Evolutionary conservation across 1,140 invertebrate genomes (phyloP).

Genomic region (Mizuhopecten yessoensis): DNA sequence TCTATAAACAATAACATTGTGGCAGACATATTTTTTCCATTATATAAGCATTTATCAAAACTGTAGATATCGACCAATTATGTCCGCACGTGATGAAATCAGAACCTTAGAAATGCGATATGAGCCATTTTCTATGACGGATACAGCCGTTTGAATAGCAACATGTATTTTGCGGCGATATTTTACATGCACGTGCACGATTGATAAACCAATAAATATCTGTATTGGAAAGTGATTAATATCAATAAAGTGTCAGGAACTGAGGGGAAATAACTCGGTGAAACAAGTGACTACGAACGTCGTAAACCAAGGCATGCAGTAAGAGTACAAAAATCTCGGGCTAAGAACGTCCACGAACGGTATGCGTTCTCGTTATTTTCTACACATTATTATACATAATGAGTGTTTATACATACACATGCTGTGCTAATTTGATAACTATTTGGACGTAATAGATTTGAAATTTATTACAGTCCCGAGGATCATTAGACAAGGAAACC

Average conservation of each 20-base stretch:
- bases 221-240: background rate
- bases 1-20: background rate
- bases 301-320: too few relatives aligned
- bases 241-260: background rate
- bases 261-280: background rate
- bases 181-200: background rate
- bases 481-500: too few relatives aligned
- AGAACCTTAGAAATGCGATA: background rate
- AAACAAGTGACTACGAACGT: background rate
- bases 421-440: too few relatives aligned
- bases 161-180: background rate
- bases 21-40: background rate
- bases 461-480: too few relatives aligned
- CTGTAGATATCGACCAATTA: background rate
- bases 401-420: too few relatives aligned
- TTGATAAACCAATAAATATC: background rate
- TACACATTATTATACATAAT: too few relatives aligned
- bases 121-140: background rate
- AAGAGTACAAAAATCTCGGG: too few relatives aligned
- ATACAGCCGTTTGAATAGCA: background rate
- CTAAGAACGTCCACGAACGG: too few relatives aligned
- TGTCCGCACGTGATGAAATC: slow-evolving; percentile 20
- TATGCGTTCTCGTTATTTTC: too few relatives aligned
- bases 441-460: too few relatives aligned
- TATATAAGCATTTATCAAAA: background rate